These are phyloP conservation scores for Xestia ashworthii DNA, from an alignment of 2,888 invertebrate species.

Conservation along the genomic window DNA sequence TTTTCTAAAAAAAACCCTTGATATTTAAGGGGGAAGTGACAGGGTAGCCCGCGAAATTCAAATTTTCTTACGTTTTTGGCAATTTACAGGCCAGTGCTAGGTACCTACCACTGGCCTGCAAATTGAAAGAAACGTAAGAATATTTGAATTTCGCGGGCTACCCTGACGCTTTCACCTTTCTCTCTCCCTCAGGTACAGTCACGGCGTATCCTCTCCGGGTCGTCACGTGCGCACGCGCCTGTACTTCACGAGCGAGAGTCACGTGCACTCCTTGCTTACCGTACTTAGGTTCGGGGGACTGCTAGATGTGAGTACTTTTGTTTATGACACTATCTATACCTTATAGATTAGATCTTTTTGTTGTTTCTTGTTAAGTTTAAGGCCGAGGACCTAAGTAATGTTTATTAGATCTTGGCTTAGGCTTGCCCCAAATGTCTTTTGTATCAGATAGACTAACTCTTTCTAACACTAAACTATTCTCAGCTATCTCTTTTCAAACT, in stretches of 20 bases:
- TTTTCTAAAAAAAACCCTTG: not conserved
- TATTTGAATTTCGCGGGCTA: too few species aligned
- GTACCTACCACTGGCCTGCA: too few species aligned
- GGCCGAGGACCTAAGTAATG: not conserved
- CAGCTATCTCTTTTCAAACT: not conserved
- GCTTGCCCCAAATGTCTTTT: not conserved
- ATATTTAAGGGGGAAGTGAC: too few species aligned
- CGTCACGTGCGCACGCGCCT: conserved; percentile 99
- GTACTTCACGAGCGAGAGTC: conserved; percentile 99
- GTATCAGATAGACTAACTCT: not conserved
- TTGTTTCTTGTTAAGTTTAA: not conserved
- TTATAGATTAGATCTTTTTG: not conserved
- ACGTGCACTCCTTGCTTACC: conserved; percentile 99
- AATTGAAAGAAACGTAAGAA: too few species aligned
- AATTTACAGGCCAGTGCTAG: too few species aligned
- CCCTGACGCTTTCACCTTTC: too few species aligned
- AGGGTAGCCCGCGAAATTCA: too few species aligned
- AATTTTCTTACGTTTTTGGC: too few species aligned
- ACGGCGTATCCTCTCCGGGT: conserved; percentile 99
- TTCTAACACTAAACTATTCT: not conserved
- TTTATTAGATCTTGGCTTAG: not conserved
- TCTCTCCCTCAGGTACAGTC: conserved; percentile 94
- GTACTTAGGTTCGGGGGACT: conserved; percentile 98
- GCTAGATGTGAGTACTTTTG: conserved; percentile 92
- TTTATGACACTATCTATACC: not conserved